Evolutionary conservation across 2,888 invertebrate genomes (phyloP).

Genomic region (Bedellia somnulentella): DNA sequence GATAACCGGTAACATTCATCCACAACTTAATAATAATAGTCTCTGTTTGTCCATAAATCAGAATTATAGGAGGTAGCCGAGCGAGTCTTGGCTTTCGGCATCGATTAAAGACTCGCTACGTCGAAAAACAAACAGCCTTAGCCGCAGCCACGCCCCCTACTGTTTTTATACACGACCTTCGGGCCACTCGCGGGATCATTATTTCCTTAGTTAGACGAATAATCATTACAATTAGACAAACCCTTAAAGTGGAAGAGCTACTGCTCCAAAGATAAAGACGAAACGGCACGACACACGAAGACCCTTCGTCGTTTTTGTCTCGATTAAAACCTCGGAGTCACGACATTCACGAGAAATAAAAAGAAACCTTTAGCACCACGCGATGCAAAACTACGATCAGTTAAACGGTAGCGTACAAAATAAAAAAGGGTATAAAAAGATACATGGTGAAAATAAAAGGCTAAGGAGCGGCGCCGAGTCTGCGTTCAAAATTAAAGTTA

Average conservation of each 20-base stretch:
- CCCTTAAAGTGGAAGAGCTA: conserved; percentile 24
- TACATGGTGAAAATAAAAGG: conserved; percentile 27
- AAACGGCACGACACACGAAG: conserved; percentile 19
- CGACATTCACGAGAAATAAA: conserved; percentile 21
- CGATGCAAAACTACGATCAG: conserved; percentile 34
- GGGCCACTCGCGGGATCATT: conserved; percentile 18
- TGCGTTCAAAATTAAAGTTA: too few species aligned
- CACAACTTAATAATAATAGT: conserved; percentile 43
- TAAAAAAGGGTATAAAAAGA: conserved; percentile 21
- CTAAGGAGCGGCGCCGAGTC: conserved; percentile 20
- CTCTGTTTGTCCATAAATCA: conserved; percentile 49
- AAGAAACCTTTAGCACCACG: conserved; percentile 31
- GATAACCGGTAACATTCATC: conserved; percentile 27
- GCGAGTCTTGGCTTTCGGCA: conserved; percentile 35
- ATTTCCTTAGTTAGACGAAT: conserved; percentile 26
- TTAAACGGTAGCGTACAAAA: conserved; percentile 33
- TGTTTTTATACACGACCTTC: conserved; percentile 21
- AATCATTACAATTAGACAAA: conserved; percentile 29
- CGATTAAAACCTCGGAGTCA: conserved; percentile 24
- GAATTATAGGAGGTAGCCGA: conserved; percentile 43
- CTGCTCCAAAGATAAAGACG: conserved; percentile 25
- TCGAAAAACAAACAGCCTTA: conserved; percentile 45
- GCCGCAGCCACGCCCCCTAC: conserved; percentile 16
- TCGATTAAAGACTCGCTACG: conserved; percentile 39
- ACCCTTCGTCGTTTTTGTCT: conserved; percentile 20